These are phyloP conservation scores for Drosophila mercatorum DNA, from an alignment of 2,888 invertebrate genomes.

Conservation along the genomic window DNA sequence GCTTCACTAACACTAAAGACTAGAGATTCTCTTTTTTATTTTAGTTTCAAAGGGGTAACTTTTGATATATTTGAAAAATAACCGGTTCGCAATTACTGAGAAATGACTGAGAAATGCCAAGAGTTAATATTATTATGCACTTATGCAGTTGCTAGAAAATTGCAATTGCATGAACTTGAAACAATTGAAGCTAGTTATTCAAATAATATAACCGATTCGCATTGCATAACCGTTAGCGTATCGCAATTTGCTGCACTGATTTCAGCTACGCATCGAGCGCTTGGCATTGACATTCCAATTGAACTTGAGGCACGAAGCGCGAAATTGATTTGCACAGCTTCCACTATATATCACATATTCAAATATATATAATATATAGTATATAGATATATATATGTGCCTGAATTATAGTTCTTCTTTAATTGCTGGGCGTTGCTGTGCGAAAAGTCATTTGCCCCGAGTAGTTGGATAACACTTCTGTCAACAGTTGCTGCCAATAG, in stretches of 20 bases:
- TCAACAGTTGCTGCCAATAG: neutral
- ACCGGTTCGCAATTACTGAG: neutral
- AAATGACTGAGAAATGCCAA: no score
- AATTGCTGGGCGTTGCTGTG: conserved; percentile 26
- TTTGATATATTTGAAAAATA: neutral
- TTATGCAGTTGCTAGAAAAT: neutral
- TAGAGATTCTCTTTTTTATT: neutral
- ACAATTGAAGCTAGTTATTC: neutral
- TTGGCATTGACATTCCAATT: conserved; percentile 70
- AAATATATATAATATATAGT: neutral
- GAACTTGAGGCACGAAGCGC: conserved; percentile 38
- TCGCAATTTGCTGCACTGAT: conserved; percentile 6
- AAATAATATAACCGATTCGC: conserved; percentile 4
- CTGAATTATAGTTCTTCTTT: conserved; percentile 8
- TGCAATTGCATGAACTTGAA: neutral
- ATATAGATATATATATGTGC: neutral
- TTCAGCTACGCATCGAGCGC: conserved; percentile 12
- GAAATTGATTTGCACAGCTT: conserved; percentile 38
- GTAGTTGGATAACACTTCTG: neutral
- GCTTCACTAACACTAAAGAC: neutral
- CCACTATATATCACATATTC: neutral
- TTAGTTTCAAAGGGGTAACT: neutral
- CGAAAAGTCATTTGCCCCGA: neutral
- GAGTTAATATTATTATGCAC: neutral
- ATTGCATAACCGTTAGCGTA: conserved; percentile 9